A percentile compares a stretch with the other conserved stretches of the same genome.
These are phyloP conservation scores for Nasonia longicornis DNA, from an alignment of 1,140 invertebrate species.

Conservation along the genomic window DNA sequence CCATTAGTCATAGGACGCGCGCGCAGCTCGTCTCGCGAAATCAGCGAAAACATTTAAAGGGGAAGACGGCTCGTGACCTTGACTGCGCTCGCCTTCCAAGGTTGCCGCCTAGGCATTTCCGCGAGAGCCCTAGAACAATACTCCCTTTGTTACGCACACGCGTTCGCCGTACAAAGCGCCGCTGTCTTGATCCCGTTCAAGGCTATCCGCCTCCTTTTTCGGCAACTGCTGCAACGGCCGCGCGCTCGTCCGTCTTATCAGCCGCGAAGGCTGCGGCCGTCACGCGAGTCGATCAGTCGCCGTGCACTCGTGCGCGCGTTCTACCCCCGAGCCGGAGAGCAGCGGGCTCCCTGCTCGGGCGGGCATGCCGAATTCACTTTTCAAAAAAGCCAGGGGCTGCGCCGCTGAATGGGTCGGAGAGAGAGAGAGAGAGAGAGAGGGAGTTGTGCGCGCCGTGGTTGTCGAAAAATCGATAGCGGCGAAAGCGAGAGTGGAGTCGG, in stretches of 20 bases:
- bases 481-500: constrained; percentile 59
- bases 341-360: background rate
- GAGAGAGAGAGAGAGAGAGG: no score
- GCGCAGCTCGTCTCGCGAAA: no score
- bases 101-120: background rate
- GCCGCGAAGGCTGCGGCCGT: no score
- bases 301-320: no score
- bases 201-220: background rate
- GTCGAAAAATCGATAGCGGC: constrained; percentile 62
- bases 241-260: background rate
- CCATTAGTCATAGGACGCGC: background rate
- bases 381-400: background rate
- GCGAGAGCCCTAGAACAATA: no score
- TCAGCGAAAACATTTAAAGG: no score
- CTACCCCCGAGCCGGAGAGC: background rate
- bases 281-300: no score
- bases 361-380: background rate
- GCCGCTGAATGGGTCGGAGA: no score
- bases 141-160: no score
- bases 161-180: background rate
- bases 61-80: background rate
- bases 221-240: background rate
- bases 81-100: background rate
- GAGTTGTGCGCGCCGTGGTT: background rate
- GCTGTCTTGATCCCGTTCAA: constrained; percentile 22